These are phyloP conservation scores for Heterodera schachtii DNA, from an alignment of 1,140 invertebrate genomes.

Conservation along the genomic window DNA sequence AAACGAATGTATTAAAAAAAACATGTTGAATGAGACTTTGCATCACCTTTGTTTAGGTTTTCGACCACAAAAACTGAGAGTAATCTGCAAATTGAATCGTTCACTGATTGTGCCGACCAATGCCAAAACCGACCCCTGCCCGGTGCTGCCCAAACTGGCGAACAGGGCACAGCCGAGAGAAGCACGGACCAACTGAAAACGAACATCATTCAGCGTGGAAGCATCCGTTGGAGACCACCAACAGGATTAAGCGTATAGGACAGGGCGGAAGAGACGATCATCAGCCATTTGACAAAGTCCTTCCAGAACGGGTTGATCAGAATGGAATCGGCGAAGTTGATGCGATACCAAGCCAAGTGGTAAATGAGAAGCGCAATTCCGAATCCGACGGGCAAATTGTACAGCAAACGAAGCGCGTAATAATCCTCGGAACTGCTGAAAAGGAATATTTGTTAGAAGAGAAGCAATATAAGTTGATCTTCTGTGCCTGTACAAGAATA, in stretches of 20 bases:
- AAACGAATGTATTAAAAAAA: no score
- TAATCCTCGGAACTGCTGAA: conserved; percentile 45
- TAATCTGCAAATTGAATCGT: conserved; percentile 2
- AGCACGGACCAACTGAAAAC: conserved; percentile 47
- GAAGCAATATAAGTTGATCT: no score
- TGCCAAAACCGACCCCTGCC: conserved; percentile 26
- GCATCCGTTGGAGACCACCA: no score
- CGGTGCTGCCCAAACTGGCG: conserved; percentile 32
- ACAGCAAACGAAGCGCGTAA: conserved; percentile 35
- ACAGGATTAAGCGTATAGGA: conserved; percentile 48
- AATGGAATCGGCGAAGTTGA: conserved; percentile 46
- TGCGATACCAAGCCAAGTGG: conserved; percentile 39
- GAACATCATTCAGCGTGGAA: no score
- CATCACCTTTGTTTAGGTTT: conserved; percentile 5
- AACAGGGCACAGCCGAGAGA: conserved; percentile 40
- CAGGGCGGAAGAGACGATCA: conserved; percentile 36
- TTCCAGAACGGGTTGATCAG: conserved; percentile 20
- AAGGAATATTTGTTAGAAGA: not conserved
- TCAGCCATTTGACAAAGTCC: conserved; percentile 35
- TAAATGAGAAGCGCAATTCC: conserved; percentile 31
- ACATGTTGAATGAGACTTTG: no score
- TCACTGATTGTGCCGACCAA: no score
- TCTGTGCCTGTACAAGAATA: not conserved
- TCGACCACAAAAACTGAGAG: conserved; percentile 41
- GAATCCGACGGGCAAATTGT: conserved; percentile 47